Evolutionary conservation across 2,113 vertebrate species (phyloP).

Genomic region (Neoarius graeffei): DNA sequence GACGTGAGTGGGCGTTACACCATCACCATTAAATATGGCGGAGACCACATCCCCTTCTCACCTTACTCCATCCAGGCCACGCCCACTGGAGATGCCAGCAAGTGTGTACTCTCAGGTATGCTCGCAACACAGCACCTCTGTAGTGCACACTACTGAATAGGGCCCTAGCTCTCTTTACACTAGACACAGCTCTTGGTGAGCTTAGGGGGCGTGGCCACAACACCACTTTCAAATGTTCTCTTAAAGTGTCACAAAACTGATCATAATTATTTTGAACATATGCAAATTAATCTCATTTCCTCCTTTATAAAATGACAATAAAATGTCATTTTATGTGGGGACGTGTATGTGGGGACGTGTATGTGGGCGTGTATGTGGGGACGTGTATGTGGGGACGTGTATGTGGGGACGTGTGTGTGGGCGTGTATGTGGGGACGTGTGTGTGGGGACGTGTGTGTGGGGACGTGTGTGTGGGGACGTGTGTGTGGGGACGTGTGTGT

Average conservation of each 20-base stretch:
- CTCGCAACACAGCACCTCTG: not conserved
- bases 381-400: too few species aligned
- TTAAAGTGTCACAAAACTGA: not conserved
- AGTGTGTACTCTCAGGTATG: constrained; percentile 88
- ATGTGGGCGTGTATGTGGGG: too few species aligned
- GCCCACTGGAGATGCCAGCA: constrained; percentile 92
- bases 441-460: too few species aligned
- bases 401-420: too few species aligned
- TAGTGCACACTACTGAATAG: not conserved
- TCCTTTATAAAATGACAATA: not conserved
- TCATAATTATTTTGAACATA: not conserved
- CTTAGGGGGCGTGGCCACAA: not conserved
- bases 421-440: too few species aligned
- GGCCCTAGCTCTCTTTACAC: not conserved
- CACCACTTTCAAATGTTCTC: not conserved
- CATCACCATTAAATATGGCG: constrained; percentile 93
- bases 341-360: too few species aligned
- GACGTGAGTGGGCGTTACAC: constrained; percentile 91
- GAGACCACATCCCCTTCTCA: constrained; percentile 90
- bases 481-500: too few species aligned
- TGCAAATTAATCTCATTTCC: not conserved
- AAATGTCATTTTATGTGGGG: too few species aligned
- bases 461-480: too few species aligned
- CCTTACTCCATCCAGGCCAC: constrained; percentile 89
- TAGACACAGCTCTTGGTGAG: not conserved